phyloP scores from a whole-genome alignment of 2,888 invertebrate genomes.

The Nasonovia ribisnigri region DNA sequence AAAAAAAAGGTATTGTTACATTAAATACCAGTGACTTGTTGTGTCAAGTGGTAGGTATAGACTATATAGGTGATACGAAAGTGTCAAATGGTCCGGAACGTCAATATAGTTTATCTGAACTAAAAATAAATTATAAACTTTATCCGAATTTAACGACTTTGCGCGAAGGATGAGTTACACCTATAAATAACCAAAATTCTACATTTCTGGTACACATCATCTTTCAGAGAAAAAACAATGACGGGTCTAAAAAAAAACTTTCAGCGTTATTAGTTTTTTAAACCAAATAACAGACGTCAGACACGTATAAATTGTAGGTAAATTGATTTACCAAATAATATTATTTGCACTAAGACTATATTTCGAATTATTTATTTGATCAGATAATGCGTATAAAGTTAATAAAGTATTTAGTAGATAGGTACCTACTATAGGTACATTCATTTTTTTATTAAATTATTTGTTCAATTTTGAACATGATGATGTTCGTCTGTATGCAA shows the following conservation, averaged over 20 bases:
- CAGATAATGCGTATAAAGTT: background rate
- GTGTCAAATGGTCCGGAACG: slow-evolving; percentile 8
- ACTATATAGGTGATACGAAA: background rate
- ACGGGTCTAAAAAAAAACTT: background rate
- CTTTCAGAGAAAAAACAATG: background rate
- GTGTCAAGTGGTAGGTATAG: background rate
- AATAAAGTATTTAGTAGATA: background rate
- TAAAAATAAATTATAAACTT: background rate
- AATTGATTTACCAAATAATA: background rate
- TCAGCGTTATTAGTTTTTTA: background rate
- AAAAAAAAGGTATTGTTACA: too few relatives aligned
- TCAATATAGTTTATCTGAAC: background rate
- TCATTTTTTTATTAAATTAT: background rate
- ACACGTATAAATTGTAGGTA: background rate
- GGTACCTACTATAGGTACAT: background rate
- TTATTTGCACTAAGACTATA: background rate
- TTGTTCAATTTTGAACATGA: background rate
- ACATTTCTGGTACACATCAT: background rate
- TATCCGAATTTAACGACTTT: background rate
- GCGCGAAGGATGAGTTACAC: background rate
- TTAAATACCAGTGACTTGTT: background rate
- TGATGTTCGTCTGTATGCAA: background rate
- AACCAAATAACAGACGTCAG: background rate
- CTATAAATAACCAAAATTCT: background rate
- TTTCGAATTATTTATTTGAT: background rate